phyloP scores from a whole-genome alignment of 1,140 invertebrate genomes.

The Drosophila tsacasi region DNA sequence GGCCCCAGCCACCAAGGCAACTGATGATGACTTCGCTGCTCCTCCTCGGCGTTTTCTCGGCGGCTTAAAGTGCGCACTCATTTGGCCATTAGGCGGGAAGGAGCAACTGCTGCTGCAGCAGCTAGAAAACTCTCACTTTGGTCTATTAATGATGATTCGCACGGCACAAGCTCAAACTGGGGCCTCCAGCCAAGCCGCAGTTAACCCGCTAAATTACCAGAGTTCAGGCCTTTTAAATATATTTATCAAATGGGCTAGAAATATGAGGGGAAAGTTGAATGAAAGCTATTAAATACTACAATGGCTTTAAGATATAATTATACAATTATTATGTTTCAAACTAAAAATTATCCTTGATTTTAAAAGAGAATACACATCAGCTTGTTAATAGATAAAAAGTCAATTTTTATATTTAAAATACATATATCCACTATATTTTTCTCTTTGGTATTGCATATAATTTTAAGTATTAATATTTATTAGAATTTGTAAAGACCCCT shows the following conservation, averaged over 20 bases:
- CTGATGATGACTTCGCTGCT: slow-evolving; percentile 38
- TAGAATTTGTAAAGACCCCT: background rate
- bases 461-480: background rate
- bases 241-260: background rate
- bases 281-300: no score
- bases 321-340: background rate
- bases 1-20: slow-evolving; percentile 18
- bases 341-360: background rate
- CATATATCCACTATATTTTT: background rate
- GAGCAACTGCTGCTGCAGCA: slow-evolving; percentile 24
- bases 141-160: slow-evolving; percentile 81
- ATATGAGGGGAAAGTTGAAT: background rate
- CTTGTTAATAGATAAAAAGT: background rate
- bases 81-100: slow-evolving; percentile 57
- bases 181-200: slow-evolving; percentile 6
- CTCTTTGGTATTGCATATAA: fast-evolving
- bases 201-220: slow-evolving; percentile 19
- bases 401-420: background rate
- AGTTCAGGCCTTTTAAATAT: slow-evolving; percentile 1
- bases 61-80: slow-evolving; percentile 47
- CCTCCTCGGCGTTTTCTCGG: slow-evolving; percentile 35
- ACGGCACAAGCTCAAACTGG: slow-evolving; percentile 27
- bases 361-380: background rate
- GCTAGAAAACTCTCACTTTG: slow-evolving; percentile 72
- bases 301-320: no score